Evolutionary conservation across 2,113 vertebrate genomes (phyloP), one percentile per base, ranked within the genome.

Genomic region (Leucosticte australis): DNA sequence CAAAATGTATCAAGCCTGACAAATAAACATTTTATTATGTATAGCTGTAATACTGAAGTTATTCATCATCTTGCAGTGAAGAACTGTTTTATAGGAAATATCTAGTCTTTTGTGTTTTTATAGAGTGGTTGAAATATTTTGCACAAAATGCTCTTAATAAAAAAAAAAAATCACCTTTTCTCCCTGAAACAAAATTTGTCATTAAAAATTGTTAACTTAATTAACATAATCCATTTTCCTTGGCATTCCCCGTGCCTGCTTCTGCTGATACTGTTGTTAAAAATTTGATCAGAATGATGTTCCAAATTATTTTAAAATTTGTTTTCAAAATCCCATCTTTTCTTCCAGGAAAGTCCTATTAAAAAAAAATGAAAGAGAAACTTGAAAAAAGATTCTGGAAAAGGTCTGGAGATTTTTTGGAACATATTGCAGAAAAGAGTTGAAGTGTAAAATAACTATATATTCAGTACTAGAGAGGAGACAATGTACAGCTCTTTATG

Each of bases 171-270:
- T 14, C 62, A 78, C 41, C 21, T 89, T 86, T 86, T 63, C 26
- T 52, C 20, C 49, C 33, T 63, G 52, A 67, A 88, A 83, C 22
- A 83, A 88, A 83, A 83, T 27, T 60, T 86, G 9, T 52, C 68
- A 88, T 92, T 80, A 90, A 95, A 79, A 95, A 64, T 55, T 74
- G 44, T 83, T 93, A 92, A 59, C 47, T 47, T 80, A 70, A 94
- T 96, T 91, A 92, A 81, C 79, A 86, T 68, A 94, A 92, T 80
- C 73, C 44, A 65, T 95, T 95, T 91, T 92, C 44, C 49, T 70
- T 94, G 90, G 52, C 76, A 90, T 78, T 89, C 65, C 30, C 50
- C 9, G 7, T 35, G 39, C 90, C 79, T 94, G 59, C 67, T 92
- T 90, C 76, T 90, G 49, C 76, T 93, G 90, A 94, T 90, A 81